Evolutionary conservation across 2,888 invertebrate species (phyloP).

Genomic region (Pomacea canaliculata): DNA sequence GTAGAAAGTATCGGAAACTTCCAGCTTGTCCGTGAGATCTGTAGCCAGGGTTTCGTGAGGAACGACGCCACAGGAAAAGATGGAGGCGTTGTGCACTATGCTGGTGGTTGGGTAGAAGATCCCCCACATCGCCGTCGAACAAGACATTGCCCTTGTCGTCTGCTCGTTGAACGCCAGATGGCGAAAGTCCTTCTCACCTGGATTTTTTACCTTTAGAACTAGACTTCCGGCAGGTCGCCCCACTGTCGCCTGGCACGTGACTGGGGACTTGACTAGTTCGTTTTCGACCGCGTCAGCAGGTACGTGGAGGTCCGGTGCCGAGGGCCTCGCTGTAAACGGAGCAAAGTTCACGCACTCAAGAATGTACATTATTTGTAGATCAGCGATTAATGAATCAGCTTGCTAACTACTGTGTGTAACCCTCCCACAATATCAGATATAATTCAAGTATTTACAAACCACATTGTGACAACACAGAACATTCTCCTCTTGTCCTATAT

Average conservation of each 20-base stretch:
- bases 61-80: constrained; percentile 21
- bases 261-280: neutral
- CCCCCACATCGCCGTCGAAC: constrained; percentile 10
- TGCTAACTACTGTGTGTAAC: too few species aligned
- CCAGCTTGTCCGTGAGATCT: neutral
- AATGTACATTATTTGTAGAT: too few species aligned
- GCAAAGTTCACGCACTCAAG: too few species aligned
- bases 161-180: constrained; percentile 18
- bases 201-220: constrained; percentile 15
- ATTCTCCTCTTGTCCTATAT: too few species aligned
- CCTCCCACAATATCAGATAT: too few species aligned
- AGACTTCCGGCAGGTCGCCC: constrained; percentile 24
- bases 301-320: constrained; percentile 6
- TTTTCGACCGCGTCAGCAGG: constrained; percentile 1
- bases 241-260: constrained; percentile 28
- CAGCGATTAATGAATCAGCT: too few species aligned
- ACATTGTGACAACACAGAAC: too few species aligned
- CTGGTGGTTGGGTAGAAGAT: neutral
- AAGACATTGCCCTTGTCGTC: constrained; percentile 3
- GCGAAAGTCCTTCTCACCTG: constrained; percentile 18
- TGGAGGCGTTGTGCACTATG: constrained; percentile 6
- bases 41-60: neutral
- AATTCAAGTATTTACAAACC: too few species aligned
- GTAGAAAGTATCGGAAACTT: neutral
- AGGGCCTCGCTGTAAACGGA: constrained; percentile 13